Evolutionary conservation across 2,797 vertebrate species (phyloP), one percentile per base, ranked within the genome.

Genomic region (Microchirus variegatus): DNA sequence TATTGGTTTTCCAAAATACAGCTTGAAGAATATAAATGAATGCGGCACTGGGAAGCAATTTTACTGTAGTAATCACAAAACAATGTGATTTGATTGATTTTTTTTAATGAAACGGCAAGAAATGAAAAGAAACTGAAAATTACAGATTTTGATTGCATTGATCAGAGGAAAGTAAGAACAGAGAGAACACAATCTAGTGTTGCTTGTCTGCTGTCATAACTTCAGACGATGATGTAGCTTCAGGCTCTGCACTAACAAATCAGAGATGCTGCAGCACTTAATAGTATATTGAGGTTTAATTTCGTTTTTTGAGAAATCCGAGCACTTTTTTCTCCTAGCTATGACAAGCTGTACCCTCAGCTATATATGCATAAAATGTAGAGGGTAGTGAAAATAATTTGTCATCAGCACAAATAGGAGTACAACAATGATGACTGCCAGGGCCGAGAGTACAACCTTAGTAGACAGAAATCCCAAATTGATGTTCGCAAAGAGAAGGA

Each of bases 381-480:
- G 40, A 48, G 17, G 31, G 47, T 68, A 62, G 71, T 60, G 59
- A 73, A 81, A 79, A 68, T 61, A 3, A 50, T 75, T 74, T 82
- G 59, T 89, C 82, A 82, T 72, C 76, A 67, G 53, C 62, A 79
- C 67, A 77, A 74, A 43, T 52, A 80, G 59, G 59, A 77, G 70
- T 48, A 73, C 53, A 74, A 57, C 75, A 64, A 38, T 41, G 65
- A 69, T 40, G 63, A 68, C 57, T 71, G 53, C 53, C 43, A 15
- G 41, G 46, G 53, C 40, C 45, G 10, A 19, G 58, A 71, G 72
- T 70, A 67, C 70, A 73, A 75, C 73, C 67, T 77, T 62, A 63
- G 69, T 18, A 67, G 65, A 76, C 76, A 83, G 65, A 75, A 78
- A 81, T 78, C 54, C 80, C 69, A 78, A 86, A 85, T 19, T 60